Percentiles rank a stretch among this genome's conserved stretches.
Evolutionary conservation across 2,888 invertebrate species (phyloP).

Genomic region (Phalera bucephala): DNA sequence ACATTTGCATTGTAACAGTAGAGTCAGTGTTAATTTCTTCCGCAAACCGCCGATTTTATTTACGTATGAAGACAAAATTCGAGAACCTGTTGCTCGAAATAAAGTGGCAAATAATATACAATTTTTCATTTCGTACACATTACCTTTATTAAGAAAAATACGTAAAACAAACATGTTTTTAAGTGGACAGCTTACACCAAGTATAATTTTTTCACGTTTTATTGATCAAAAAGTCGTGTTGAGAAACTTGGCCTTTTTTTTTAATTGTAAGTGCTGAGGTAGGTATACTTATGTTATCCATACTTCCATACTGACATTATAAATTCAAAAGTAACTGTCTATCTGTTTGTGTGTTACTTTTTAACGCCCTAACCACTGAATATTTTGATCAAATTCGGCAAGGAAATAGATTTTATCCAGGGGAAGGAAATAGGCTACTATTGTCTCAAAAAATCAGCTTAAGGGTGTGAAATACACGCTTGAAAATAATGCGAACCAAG

Average conservation of each 20-base stretch:
- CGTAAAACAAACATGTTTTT: background rate
- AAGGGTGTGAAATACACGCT: too few species aligned
- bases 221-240: background rate
- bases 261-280: slow-evolving; percentile 6
- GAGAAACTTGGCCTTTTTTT: slow-evolving; percentile 2
- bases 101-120: slow-evolving; percentile 8
- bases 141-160: slow-evolving; percentile 7
- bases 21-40: slow-evolving; percentile 13
- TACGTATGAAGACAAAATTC: slow-evolving; percentile 1
- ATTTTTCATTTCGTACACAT: slow-evolving; percentile 9
- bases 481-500: too few species aligned
- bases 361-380: too few species aligned
- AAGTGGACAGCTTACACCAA: background rate
- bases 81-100: slow-evolving; percentile 22
- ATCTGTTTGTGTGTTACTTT: too few species aligned
- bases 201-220: slow-evolving; percentile 5
- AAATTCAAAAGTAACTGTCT: too few species aligned
- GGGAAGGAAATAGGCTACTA: too few species aligned
- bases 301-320: too few species aligned
- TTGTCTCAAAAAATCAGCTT: too few species aligned
- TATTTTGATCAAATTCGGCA: too few species aligned
- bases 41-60: background rate
- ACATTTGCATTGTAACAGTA: slow-evolving; percentile 8
- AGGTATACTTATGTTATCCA: too few species aligned
- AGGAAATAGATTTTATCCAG: too few species aligned